Conservation (phyloP, 2,888 invertebrate species). For the Halictus quadricinctus region DNA sequence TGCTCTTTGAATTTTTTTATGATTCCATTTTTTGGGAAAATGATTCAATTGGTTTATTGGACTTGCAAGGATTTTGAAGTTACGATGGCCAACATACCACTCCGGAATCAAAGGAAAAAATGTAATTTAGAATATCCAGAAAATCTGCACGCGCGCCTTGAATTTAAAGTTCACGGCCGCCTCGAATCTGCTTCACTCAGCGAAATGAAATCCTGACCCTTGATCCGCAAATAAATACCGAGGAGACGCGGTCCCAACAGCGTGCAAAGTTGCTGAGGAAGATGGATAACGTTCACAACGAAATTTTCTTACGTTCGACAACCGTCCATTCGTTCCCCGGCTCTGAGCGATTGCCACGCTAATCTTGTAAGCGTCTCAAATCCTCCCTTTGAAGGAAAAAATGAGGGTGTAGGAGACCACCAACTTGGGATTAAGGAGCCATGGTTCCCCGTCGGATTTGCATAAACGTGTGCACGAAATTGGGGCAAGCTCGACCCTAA, state of each 20-base stretch:
- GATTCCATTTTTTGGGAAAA: too few relatives aligned
- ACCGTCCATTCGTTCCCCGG: not conserved
- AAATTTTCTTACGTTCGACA: constrained; percentile 20
- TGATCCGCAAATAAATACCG: too few relatives aligned
- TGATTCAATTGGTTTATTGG: too few relatives aligned
- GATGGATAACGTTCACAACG: constrained; percentile 8
- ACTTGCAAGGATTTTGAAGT: too few relatives aligned
- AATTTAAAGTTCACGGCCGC: too few relatives aligned
- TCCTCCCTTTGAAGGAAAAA: constrained; percentile 43
- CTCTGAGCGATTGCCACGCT: constrained; percentile 46
- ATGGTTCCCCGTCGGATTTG: constrained; percentile 53
- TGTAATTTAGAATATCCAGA: too few relatives aligned
- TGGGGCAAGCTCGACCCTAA: constrained; percentile 62
- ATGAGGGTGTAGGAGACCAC: constrained; percentile 46
- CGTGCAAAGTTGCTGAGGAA: not conserved
- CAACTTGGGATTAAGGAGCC: constrained; percentile 60
- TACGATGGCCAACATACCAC: too few relatives aligned
- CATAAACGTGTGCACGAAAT: constrained; percentile 65
- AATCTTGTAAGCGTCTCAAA: constrained; percentile 54
- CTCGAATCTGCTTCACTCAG: too few relatives aligned
- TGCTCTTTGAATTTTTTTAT: too few relatives aligned
- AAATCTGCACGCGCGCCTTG: too few relatives aligned
- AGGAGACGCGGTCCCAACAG: not conserved
- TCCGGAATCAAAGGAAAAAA: too few relatives aligned
- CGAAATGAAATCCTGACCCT: too few relatives aligned